Evolutionary conservation across 2,797 vertebrate genomes (phyloP), one percentile per base, ranked within the genome.

Genomic region (Halcyon leucocephala): DNA sequence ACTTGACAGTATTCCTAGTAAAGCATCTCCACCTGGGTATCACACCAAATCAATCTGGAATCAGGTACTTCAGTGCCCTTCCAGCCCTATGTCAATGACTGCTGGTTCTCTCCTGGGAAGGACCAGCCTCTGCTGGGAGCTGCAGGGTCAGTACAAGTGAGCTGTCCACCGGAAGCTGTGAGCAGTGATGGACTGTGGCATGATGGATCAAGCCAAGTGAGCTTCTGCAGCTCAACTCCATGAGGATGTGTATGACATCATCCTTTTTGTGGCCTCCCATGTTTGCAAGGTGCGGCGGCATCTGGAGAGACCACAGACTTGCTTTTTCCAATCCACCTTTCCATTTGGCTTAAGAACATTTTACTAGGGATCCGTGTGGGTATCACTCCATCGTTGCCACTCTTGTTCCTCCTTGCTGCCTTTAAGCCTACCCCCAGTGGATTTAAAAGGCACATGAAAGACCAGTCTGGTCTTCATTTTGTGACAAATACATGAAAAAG

Each of bases 221-320:
- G 31, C 6, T 35, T 21, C 22, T 22, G 31, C 37, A 29, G 62
- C 51, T 76, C 39, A 19, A n/a, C 33, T 41, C 8, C 39, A 5
- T 37, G 5, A n/a, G n/a, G 37, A 22, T 18, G 22, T 41, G 48
- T 1, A 12, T 0, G 5, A 12, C 31, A 9, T 8, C 9, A 3
- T 64, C 24, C 16, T 48, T 37, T 44, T 9, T 44, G 62, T 28
- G 31, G 24, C 49, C 21, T 62, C 37, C n/a, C 49, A 20, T 0
- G 0, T 12, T 3, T 37, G 16, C 24, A 29, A 70, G 14, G 25
- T 25, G 37, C 0, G 0, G 29, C 25, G 26, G 55, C 29, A 39
- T 6, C 18, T 28, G 37, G 28, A 64, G 37, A 46, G 5, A 54
- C 13, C 28, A 66, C 37, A 39, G 33, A 28, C 25, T 81, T 49